phyloP scores from a whole-genome alignment of 1,140 invertebrate species.

The Philopotamus ludificatus region DNA sequence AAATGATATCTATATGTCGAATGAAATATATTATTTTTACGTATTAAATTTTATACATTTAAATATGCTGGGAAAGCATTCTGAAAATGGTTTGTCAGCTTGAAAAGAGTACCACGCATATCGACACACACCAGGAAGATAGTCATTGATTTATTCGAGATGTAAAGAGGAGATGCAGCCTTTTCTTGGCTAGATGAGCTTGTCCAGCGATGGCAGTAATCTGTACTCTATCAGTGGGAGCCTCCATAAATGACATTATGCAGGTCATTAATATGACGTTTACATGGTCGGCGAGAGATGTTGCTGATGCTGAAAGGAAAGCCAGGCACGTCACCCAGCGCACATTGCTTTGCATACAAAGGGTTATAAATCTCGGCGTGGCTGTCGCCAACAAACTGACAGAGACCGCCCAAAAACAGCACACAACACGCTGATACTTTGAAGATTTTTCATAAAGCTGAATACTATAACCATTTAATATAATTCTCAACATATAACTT shows the following conservation, averaged over 20 bases:
- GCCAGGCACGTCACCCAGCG: slow-evolving; percentile 19
- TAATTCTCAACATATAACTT: too few relatives aligned
- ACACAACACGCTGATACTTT: too few relatives aligned
- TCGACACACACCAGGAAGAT: background rate
- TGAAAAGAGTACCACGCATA: background rate
- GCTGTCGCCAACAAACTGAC: slow-evolving; percentile 19
- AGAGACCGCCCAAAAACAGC: slow-evolving; percentile 25
- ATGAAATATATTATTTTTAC: too few relatives aligned
- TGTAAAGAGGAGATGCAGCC: background rate
- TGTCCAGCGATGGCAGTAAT: slow-evolving; percentile 1
- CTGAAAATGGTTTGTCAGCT: too few relatives aligned
- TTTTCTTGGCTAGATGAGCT: background rate
- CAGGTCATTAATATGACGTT: slow-evolving; percentile 38
- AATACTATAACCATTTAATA: too few relatives aligned
- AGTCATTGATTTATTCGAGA: slow-evolving; percentile 4
- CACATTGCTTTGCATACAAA: slow-evolving; percentile 40
- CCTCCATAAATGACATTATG: slow-evolving; percentile 27
- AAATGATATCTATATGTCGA: too few relatives aligned
- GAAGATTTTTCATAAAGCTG: too few relatives aligned
- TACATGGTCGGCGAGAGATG: slow-evolving; percentile 32
- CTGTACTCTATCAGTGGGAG: slow-evolving; percentile 4
- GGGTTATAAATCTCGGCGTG: slow-evolving; percentile 34
- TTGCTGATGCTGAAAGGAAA: slow-evolving; percentile 2
- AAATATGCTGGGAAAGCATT: too few relatives aligned
- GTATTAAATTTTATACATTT: too few relatives aligned